phyloP scores from a whole-genome alignment of 1,140 invertebrate genomes.

The Pogonomyrmex barbatus region DNA sequence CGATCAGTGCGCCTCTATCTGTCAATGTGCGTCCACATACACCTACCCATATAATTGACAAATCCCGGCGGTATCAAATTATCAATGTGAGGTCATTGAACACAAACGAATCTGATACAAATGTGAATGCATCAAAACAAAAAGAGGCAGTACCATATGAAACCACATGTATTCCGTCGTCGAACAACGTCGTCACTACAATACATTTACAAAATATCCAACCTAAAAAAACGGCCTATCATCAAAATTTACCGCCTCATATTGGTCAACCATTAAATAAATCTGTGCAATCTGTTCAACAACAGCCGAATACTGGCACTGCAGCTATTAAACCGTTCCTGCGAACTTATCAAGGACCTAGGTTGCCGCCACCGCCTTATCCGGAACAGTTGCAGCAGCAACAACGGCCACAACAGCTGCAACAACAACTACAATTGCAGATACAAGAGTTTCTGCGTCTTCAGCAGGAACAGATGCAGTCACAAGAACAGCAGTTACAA shows the following conservation, averaged over 20 bases:
- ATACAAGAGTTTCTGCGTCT: not conserved
- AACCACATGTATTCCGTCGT: not conserved
- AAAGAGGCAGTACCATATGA: not conserved
- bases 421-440: not conserved
- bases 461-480: too few species aligned
- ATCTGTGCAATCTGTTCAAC: not conserved
- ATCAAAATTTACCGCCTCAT: slow-evolving; percentile 48
- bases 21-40: not conserved
- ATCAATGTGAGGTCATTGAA: not conserved
- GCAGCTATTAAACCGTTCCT: not conserved
- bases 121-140: not conserved
- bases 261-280: not conserved
- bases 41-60: not conserved
- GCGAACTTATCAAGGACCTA: not conserved
- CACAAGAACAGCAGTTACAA: not conserved
- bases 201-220: not conserved
- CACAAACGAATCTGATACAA: too few species aligned
- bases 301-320: not conserved
- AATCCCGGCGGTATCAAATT: not conserved
- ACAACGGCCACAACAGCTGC: not conserved
- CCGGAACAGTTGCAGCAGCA: not conserved
- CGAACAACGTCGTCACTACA: not conserved
- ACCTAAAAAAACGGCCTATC: not conserved
- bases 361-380: not conserved
- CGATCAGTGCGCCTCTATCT: not conserved